Conservation (phyloP, 2,888 invertebrate species). For the Leucophora obtusa region DNA sequence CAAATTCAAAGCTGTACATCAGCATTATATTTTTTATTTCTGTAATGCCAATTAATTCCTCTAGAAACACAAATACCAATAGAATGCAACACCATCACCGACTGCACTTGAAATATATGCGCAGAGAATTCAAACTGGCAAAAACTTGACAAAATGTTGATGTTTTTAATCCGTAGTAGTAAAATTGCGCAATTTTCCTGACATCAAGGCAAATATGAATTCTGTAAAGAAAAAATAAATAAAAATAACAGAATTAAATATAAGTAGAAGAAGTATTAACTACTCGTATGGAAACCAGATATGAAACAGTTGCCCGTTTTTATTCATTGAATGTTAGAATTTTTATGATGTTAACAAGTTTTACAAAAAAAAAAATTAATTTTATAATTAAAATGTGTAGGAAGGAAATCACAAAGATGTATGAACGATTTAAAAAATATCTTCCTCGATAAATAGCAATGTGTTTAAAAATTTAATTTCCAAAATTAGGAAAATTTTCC, state of each 20-base stretch:
- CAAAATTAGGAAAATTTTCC: too few species aligned
- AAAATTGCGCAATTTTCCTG: slow-evolving; percentile 48
- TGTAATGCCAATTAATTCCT: not conserved
- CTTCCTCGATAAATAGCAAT: too few species aligned
- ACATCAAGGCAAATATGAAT: slow-evolving; percentile 22
- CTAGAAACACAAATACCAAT: not conserved
- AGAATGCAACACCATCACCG: not conserved
- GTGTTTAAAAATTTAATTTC: too few species aligned
- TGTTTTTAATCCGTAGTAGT: slow-evolving; percentile 8
- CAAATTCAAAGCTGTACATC: not conserved
- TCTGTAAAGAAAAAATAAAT: not conserved
- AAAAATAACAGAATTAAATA: slow-evolving; percentile 7
- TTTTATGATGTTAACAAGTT: not conserved
- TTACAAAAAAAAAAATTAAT: not conserved
- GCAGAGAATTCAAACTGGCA: not conserved
- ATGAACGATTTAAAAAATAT: too few species aligned
- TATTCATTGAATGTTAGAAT: not conserved
- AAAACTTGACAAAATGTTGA: not conserved
- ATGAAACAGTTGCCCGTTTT: not conserved
- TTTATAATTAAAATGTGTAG: too few species aligned
- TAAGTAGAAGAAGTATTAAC: not conserved
- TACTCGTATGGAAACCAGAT: not conserved
- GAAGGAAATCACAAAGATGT: too few species aligned
- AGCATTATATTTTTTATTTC: not conserved
- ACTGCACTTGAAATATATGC: slow-evolving; percentile 1